Evolutionary conservation across 1,140 invertebrate species (phyloP), one percentile per base, ranked within the genome.

Genomic region (Solenopsis invicta): DNA sequence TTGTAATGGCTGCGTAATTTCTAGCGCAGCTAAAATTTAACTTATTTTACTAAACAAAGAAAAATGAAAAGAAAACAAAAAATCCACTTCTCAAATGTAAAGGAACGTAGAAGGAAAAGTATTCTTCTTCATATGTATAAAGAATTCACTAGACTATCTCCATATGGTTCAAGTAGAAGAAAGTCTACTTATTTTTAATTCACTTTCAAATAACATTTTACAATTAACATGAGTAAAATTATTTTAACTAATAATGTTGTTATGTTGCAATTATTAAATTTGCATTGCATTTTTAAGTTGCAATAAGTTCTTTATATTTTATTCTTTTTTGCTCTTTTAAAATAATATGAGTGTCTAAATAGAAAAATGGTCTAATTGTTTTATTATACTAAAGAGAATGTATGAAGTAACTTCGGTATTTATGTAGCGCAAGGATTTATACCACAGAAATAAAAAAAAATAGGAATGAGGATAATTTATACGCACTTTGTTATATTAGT

Each of bases 1-100:
- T 18, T 29, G 24, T 74, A 62, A 66, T 54, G 74, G 74, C 16
- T 56, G 61, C n/a, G 52, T 72, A 82, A 56, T 50, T 80, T 87
- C 12, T 16, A 18, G n/a, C 29, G n/a, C 29, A 48, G 69, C 29
- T 50, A 61, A 16, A 61, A 75, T 59, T 84, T n/a, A 75, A 74
- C n/a, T 45, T 59, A 61, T 59, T 50, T 61, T 50, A 34, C 1
- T 74, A 56, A 59, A 41, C 21, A 45, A 71, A 56, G 4, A 6
- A n/a, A 71, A 81, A 81, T 69, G n/a, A 56, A n/a, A 12, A 41
- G 13, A 10, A 61, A 82, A 18, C 16, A 24, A 10, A 18, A 12
- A 41, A 52, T n/a, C 6, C 18, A 24, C 4, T 10, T 10, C 18
- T n/a, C 29, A 29, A 41, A 8, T 29, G 41, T n/a, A 56, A 9